Percentiles rank a stretch among this genome's conserved stretches.
Conservation (phyloP, 1,140 invertebrate genomes). For the Cherax destructor region DNA sequence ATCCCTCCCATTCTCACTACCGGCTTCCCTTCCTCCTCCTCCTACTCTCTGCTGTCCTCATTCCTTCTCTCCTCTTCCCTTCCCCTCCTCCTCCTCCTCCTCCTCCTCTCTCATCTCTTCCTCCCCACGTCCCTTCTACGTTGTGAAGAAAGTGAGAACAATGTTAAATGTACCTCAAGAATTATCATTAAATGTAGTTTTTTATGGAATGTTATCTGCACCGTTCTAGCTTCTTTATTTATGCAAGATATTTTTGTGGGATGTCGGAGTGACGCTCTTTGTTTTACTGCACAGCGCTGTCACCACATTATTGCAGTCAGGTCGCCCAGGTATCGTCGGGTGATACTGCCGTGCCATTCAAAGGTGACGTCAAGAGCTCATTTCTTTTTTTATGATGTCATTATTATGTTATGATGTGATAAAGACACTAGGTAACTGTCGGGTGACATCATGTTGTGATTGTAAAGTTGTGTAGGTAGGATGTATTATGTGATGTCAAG, state of each 20-base stretch:
- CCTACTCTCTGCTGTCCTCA: too few relatives aligned
- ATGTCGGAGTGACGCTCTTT: background rate
- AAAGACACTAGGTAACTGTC: background rate
- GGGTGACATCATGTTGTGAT: background rate
- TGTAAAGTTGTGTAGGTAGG: too few relatives aligned
- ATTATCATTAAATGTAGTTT: background rate
- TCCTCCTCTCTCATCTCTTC: too few relatives aligned
- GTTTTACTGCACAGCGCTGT: background rate
- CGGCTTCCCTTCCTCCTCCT: too few relatives aligned
- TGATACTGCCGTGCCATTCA: background rate
- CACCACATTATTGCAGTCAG: background rate
- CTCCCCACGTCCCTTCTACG: background rate
- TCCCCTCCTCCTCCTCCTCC: background rate
- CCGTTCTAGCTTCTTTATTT: background rate
- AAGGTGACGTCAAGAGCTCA: background rate
- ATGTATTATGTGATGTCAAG: too few relatives aligned
- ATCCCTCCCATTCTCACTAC: too few relatives aligned
- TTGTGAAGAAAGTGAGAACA: background rate
- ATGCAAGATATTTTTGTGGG: background rate
- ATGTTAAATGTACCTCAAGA: constrained; percentile 8
- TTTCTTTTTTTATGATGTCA: background rate
- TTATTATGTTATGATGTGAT: background rate
- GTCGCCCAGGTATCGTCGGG: background rate
- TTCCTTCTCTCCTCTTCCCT: too few relatives aligned
- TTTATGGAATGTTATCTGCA: background rate